These are phyloP conservation scores for Folsomia manolachei DNA, from an alignment of 2,888 invertebrate species.

Conservation along the genomic window DNA sequence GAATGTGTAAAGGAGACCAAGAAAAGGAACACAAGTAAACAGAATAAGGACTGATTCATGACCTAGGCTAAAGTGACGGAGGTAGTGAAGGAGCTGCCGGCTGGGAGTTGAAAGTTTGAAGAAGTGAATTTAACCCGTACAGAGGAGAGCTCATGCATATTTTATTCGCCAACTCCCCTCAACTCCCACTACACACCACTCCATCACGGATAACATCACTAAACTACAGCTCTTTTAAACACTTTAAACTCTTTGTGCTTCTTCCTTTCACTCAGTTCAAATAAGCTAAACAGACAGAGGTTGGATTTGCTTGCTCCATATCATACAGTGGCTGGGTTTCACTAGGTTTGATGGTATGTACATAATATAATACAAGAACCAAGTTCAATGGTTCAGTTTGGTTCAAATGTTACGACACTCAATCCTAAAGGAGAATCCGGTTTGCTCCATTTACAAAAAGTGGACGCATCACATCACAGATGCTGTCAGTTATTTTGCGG, in stretches of 20 bases:
- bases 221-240: constrained; percentile 4
- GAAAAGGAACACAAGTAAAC: too few species aligned
- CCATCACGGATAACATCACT: neutral
- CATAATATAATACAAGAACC: too few species aligned
- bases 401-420: neutral
- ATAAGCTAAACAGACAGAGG: neutral
- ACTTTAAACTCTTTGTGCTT: constrained; percentile 1
- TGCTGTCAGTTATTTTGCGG: too few species aligned
- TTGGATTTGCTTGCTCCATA: too few species aligned
- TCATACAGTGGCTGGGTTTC: neutral
- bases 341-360: neutral
- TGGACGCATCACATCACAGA: too few species aligned
- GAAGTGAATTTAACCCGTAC: neutral
- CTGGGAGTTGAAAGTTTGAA: neutral
- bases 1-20: too few species aligned
- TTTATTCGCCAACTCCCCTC: constrained; percentile 1
- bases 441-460: too few species aligned
- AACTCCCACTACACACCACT: constrained; percentile 8
- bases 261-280: constrained; percentile 7
- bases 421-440: neutral
- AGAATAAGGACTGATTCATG: neutral
- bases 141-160: constrained; percentile 2
- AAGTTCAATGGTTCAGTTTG: neutral
- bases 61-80: neutral
- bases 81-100: neutral